Percentiles rank a stretch among this genome's conserved stretches.
phyloP scores from a whole-genome alignment of 23 tunicate species.

The Phallusia fumigata region DNA sequence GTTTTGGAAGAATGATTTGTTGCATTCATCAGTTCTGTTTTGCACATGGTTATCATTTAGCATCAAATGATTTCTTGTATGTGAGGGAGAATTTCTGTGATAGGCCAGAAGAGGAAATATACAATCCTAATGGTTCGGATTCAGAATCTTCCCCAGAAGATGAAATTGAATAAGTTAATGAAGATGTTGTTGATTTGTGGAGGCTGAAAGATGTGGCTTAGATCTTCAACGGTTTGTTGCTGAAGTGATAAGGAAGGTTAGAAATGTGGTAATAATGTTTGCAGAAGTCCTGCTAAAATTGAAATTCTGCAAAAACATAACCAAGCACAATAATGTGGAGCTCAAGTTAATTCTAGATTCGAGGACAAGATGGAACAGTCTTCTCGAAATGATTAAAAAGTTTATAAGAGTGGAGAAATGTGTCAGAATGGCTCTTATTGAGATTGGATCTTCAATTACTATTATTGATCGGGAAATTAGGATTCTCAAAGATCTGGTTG shows the following conservation, averaged over 20 bases:
- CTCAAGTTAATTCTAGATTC: conserved; percentile 64
- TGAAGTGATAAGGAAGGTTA: conserved; percentile 52
- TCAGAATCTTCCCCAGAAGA: conserved; percentile 56
- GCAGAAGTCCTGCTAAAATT: conserved; percentile 47
- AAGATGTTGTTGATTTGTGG: conserved; percentile 48
- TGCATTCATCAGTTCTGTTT: conserved; percentile 55
- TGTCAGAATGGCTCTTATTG: conserved; percentile 64
- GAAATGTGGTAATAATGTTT: conserved; percentile 48
- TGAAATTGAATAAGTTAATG: conserved; percentile 52
- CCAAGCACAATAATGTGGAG: conserved; percentile 54
- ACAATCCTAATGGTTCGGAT: conserved; percentile 33
- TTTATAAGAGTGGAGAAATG: conserved; percentile 53
- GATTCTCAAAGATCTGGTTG: conserved; percentile 42
- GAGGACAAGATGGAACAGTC: conserved; percentile 74
- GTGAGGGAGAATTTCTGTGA: conserved; percentile 45
- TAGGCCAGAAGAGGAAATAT: conserved; percentile 19
- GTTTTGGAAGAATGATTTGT: conserved; percentile 59
- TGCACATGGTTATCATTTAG: conserved; percentile 63
- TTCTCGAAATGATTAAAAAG: conserved; percentile 55
- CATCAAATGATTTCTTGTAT: conserved; percentile 56
- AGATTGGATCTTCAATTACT: conserved; percentile 36
- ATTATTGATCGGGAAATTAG: conserved; percentile 32
- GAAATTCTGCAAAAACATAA: conserved; percentile 70
- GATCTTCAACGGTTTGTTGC: conserved; percentile 60
- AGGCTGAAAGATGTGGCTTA: conserved; percentile 33